Evolutionary conservation across 2,797 vertebrate genomes (phyloP), one percentile per base, ranked within the genome.

Genomic region (Astyanax mexicanus): DNA sequence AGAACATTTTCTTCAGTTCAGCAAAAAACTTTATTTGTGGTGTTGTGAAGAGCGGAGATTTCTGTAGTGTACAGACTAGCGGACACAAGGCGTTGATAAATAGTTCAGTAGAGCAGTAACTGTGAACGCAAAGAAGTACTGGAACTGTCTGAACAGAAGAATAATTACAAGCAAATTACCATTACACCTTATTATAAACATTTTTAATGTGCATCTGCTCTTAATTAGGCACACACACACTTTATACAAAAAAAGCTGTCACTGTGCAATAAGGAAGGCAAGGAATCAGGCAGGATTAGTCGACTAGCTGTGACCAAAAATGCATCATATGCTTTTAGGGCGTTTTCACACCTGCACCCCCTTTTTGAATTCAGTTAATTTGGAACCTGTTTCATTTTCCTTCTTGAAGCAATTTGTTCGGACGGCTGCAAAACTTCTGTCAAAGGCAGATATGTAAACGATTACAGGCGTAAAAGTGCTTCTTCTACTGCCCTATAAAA

Each of bases 251-350:
- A 19, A 6, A 6, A 52, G 9, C 19, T 9, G 21, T 29, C 40
- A 45, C 23, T 6, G 60, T n/a, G 40, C 40, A 29, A 27, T 17
- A 2, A 65, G 15, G 60, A 29, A 44, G 38, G 21, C 61, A 44
- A 42, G 19, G 5, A n/a, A 21, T 61, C 35, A 61, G 4, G 58
- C 35, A 10, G 32, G 8, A 60, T 15, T 25, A 64, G 38, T 15
- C 42, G 13, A 44, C 4, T 40, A 58, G 61, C 35, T 61, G 54
- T 27, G 27, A 60, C n/a, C n/a, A 60, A 61, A 38, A 61, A 23
- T 7, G n/a, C 49, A 25, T 58, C 5, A 21, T 21, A 40, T 11
- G 19, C 32, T 37, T 0, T 32, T 35, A 10, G 57, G 2, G 6
- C 47, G 11, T 1, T 57, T n/a, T n/a, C n/a, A n/a, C n/a, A n/a